Evolutionary conservation across 2,888 invertebrate species (phyloP).

Genomic region (Mythimna loreyi): DNA sequence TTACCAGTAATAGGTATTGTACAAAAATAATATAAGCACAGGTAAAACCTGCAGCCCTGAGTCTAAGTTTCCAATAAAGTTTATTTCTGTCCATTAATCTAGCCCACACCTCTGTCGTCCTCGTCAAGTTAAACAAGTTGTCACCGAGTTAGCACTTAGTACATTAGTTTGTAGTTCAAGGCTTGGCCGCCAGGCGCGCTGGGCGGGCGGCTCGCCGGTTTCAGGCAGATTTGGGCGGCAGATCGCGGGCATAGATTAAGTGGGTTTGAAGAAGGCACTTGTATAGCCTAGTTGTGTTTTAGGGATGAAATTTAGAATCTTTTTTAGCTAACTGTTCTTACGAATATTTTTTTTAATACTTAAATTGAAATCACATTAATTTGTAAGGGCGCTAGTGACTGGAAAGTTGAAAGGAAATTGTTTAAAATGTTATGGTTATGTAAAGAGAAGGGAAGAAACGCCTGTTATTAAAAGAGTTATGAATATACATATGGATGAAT

Average conservation of each 20-base stretch:
- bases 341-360: too few species aligned
- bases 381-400: too few species aligned
- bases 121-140: constrained; percentile 33
- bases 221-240: constrained; percentile 82
- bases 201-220: constrained; percentile 77
- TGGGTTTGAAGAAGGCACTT: not conserved
- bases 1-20: too few species aligned
- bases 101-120: constrained; percentile 19
- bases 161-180: constrained; percentile 49
- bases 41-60: too few species aligned
- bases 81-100: not conserved
- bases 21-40: too few species aligned
- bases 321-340: not conserved
- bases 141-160: constrained; percentile 50
- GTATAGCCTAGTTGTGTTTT: not conserved
- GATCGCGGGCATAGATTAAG: constrained; percentile 70
- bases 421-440: too few species aligned
- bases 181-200: constrained; percentile 53
- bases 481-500: too few species aligned
- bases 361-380: too few species aligned
- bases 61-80: constrained; percentile 5
- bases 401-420: too few species aligned
- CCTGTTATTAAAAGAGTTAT: too few species aligned
- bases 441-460: too few species aligned
- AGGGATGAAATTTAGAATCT: not conserved